A percentile compares a stretch with the other conserved stretches of the same genome.
These are phyloP conservation scores for Ptychoptera contaminata DNA, from an alignment of 2,888 invertebrate species.

Conservation along the genomic window DNA sequence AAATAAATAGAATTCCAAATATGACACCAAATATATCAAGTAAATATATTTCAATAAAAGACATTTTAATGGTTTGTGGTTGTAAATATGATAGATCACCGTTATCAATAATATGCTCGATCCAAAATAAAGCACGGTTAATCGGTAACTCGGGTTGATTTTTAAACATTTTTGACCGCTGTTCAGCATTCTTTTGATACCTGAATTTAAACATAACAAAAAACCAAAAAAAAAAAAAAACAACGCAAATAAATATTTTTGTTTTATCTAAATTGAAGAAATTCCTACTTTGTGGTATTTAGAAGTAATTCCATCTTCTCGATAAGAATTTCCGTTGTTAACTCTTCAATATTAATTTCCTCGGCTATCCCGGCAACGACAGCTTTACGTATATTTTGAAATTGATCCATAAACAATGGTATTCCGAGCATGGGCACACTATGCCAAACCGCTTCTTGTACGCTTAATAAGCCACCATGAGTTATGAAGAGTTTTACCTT, in stretches of 20 bases:
- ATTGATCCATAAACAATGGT: slow-evolving; percentile 6
- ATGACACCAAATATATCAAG: slow-evolving; percentile 1
- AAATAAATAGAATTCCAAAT: slow-evolving; percentile 1
- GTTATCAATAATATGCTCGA: slow-evolving; percentile 6
- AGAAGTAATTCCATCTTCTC: slow-evolving; percentile 2
- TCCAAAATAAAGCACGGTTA: slow-evolving; percentile 5
- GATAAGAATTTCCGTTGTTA: slow-evolving; percentile 2
- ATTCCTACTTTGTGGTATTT: not conserved
- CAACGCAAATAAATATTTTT: no score
- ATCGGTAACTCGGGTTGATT: slow-evolving; percentile 2
- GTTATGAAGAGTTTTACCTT: slow-evolving; percentile 5
- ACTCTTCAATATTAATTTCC: slow-evolving; percentile 1
- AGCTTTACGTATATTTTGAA: slow-evolving; percentile 4
- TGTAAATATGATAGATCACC: slow-evolving; percentile 3
- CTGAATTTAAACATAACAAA: not conserved
- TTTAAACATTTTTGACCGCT: slow-evolving; percentile 4
- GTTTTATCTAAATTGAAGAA: not conserved
- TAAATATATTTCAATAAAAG: slow-evolving; percentile 4
- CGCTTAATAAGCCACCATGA: slow-evolving; percentile 5
- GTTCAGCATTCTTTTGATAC: slow-evolving; percentile 2
- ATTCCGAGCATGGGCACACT: slow-evolving; percentile 4
- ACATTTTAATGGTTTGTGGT: slow-evolving; percentile 1
- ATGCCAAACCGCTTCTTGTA: slow-evolving; percentile 7
- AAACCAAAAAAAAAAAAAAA: no score
- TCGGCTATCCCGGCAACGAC: slow-evolving; percentile 4